These are phyloP conservation scores for Blennius ocellaris DNA, from an alignment of 2,113 vertebrate genomes.

Conservation along the genomic window DNA sequence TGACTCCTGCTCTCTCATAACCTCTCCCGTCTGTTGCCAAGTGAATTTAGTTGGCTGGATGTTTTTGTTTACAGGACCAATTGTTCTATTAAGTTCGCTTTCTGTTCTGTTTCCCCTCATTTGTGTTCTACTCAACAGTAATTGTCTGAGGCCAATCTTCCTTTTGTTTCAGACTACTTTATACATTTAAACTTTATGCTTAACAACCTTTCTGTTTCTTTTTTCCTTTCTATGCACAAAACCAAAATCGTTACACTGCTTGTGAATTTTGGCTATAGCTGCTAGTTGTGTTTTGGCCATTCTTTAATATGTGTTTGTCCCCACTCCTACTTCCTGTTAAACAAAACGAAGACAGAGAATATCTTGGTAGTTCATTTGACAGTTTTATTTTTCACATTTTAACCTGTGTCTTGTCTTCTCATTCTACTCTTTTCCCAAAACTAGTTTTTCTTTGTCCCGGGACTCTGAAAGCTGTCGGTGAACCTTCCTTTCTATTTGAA, in stretches of 20 bases:
- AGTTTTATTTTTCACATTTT: conserved; percentile 56
- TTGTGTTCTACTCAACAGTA: conserved; percentile 79
- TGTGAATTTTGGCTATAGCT: conserved; percentile 79
- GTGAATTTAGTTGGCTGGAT: conserved; percentile 81
- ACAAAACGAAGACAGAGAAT: conserved; percentile 71
- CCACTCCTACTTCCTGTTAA: conserved; percentile 74
- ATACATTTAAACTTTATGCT: conserved; percentile 71
- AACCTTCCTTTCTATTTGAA: conserved; percentile 96
- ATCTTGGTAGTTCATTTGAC: conserved; percentile 16
- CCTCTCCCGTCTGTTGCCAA: conserved; percentile 78
- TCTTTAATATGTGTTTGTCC: conserved; percentile 74
- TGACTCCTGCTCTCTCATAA: conserved; percentile 82
- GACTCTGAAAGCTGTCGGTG: conserved; percentile 98
- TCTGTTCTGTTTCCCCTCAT: conserved; percentile 71
- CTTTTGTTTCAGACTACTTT: conserved; percentile 75
- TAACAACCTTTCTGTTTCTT: conserved; percentile 77
- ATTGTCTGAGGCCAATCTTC: conserved; percentile 80
- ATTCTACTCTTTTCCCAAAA: conserved; percentile 90
- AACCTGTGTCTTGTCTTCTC: conserved; percentile 75
- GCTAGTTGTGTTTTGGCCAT: conserved; percentile 77
- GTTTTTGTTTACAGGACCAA: conserved; percentile 83
- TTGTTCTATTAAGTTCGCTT: conserved; percentile 74
- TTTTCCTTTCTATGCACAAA: conserved; percentile 79
- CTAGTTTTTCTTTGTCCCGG: conserved; percentile 99
- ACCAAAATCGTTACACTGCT: conserved; percentile 73